A percentile compares a stretch with the other conserved stretches of the same genome.
Evolutionary conservation across 1,140 invertebrate genomes (phyloP).

Genomic region (Atta texana): DNA sequence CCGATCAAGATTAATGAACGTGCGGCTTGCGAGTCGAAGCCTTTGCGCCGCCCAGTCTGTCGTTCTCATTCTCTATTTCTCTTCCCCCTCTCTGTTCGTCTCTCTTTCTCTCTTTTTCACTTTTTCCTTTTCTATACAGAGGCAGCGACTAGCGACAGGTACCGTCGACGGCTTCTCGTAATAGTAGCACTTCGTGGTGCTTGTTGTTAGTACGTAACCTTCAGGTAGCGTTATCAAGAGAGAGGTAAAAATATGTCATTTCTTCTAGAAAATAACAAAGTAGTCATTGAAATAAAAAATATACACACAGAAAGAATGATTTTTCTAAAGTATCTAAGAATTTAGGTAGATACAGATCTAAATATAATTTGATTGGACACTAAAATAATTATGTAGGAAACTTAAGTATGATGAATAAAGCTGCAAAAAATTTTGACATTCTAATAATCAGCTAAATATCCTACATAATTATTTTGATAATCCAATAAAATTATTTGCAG

Average conservation of each 20-base stretch:
- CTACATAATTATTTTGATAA: no score
- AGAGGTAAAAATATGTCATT: conserved; percentile 12
- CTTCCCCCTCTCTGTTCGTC: conserved; percentile 42
- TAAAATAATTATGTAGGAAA: no score
- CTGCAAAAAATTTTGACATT: no score
- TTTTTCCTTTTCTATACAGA: conserved; percentile 70
- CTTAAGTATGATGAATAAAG: no score
- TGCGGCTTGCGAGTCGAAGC: conserved; percentile 83
- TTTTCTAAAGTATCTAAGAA: no score
- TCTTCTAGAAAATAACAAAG: not conserved
- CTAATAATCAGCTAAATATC: no score
- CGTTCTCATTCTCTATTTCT: conserved; percentile 63
- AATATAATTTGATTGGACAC: no score
- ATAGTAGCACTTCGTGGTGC: conserved; percentile 77
- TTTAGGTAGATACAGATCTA: no score
- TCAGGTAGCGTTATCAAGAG: conserved; percentile 44
- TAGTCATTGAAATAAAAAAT: not conserved
- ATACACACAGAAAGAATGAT: no score
- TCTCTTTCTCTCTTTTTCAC: conserved; percentile 52
- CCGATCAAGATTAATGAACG: conserved; percentile 86
- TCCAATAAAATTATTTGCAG: no score
- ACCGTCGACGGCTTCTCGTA: conserved; percentile 80
- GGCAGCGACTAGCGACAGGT: conserved; percentile 82
- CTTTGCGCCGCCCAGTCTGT: conserved; percentile 81
- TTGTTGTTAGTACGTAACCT: conserved; percentile 65